Conservation (phyloP, 2,888 invertebrate species). For the Drosophila birchii region DNA sequence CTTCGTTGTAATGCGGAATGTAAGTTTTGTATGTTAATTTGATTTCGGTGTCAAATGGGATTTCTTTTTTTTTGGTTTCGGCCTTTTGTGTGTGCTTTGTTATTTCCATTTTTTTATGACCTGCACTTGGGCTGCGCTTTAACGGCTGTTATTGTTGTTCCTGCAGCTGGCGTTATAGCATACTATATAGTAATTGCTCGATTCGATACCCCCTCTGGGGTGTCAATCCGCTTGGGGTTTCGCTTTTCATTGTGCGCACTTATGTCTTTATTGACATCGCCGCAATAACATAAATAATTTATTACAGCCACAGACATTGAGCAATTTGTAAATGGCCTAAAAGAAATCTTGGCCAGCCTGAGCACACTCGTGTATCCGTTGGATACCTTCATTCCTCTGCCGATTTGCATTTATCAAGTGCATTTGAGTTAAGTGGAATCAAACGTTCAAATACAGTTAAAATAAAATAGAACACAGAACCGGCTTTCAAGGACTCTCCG, state of each 20-base stretch:
- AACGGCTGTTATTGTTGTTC: constrained; percentile 43
- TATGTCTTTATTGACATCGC: constrained; percentile 74
- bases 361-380: constrained; percentile 6
- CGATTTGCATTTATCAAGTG: constrained; percentile 62
- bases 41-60: constrained; percentile 75
- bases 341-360: constrained; percentile 21
- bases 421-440: constrained; percentile 53
- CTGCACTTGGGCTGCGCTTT: constrained; percentile 72
- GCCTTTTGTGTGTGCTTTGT: constrained; percentile 27
- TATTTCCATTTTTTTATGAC: constrained; percentile 56
- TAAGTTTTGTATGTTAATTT: constrained; percentile 75
- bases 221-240: constrained; percentile 66
- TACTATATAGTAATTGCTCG: constrained; percentile 25
- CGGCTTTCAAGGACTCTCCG: constrained; percentile 43
- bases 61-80: constrained; percentile 39
- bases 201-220: constrained; percentile 9
- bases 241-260: constrained; percentile 74
- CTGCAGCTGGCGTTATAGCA: constrained; percentile 16
- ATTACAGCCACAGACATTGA: constrained; percentile 58
- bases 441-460: constrained; percentile 17
- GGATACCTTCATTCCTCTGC: constrained; percentile 7
- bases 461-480: constrained; percentile 26
- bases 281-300: constrained; percentile 72
- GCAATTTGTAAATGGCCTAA: constrained; percentile 71
- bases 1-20: constrained; percentile 48